Conservation (phyloP, 2,113 vertebrate genomes). For the Erinaceus europaeus region DNA sequence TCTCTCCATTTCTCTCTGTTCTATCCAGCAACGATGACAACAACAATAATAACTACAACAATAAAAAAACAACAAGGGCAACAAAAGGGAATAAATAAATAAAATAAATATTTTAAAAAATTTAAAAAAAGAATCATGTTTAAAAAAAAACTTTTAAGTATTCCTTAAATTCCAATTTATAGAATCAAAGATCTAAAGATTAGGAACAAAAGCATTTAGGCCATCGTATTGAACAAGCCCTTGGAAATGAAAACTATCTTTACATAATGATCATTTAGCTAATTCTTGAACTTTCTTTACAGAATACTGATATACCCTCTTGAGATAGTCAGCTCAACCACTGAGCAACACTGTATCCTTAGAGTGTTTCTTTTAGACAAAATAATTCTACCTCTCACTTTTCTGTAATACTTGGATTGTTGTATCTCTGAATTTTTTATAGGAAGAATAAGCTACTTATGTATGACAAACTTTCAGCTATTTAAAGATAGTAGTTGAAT, state of each 20-base stretch:
- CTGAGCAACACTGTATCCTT: background rate
- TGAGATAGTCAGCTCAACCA: background rate
- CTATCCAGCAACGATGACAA: too few relatives aligned
- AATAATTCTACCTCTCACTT: background rate
- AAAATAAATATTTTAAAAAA: too few relatives aligned
- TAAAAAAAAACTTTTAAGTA: background rate
- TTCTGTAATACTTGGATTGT: background rate
- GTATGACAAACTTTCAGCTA: background rate
- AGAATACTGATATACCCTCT: background rate
- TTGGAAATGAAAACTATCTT: background rate
- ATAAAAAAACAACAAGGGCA: too few relatives aligned
- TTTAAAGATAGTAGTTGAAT: background rate
- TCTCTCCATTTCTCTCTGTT: too few relatives aligned
- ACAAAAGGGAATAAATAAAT: too few relatives aligned
- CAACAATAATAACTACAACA: too few relatives aligned
- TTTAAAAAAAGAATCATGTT: too few relatives aligned
- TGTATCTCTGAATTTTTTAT: background rate
- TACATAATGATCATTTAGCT: conserved; percentile 1
- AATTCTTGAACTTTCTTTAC: background rate
- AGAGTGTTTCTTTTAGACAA: background rate
- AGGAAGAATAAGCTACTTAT: background rate
- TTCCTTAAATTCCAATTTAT: background rate
- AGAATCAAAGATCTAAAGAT: background rate
- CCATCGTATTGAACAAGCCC: background rate
- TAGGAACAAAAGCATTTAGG: background rate